Base-by-base conservation (phyloP, 2,113 vertebrate genomes). In the Nothoprocta pentlandii region DNA sequence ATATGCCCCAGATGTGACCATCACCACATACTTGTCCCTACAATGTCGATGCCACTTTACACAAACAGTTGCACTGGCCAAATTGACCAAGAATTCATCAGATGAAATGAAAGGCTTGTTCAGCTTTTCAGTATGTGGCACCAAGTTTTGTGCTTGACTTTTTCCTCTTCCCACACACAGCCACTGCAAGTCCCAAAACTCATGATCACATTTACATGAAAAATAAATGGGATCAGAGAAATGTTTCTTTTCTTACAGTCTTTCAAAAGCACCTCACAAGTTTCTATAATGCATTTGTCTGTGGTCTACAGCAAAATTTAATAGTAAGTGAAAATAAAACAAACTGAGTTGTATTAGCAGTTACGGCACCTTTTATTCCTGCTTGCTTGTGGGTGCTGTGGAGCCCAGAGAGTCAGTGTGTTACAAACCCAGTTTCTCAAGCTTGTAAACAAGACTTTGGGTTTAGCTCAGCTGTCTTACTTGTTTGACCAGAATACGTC, bases 381-480 rank as follows among this genome's bases (percentile, higher is more conserved):
- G 16, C 3, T 6, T 53, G 5, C n/a, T 71, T 25, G 21, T 80
- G 73, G 22, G 20, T 70, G 47, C 46, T 39, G 20, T 12, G 44
- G 30, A 76, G 78, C 80, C 64, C 63, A 62, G 16, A 28, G 54
- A 87, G 44, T n/a, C 58, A n/a, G 0, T 47, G 20, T 92, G 67
- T 90, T 73, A 89, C 80, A 94, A 91, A 79, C 54, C 23, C 61
- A 62, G 85, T 39, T 92, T 68, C 90, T 82, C 69, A 92, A 95
- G 41, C 36, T 44, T 85, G 71, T 46, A 93, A 96, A 94, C 49
- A 85, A 61, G 34, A 21, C 12, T 42, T 67, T 2, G 1, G 12
- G 47, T 84, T 85, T 62, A 92, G 63, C 28, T 91, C 91, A 2
- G 4, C 71, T 66, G 84, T 83, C 2, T 0, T 80, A 85, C 90